Evolutionary conservation across 2,888 invertebrate genomes (phyloP).

Genomic region (Hipparchia semele): DNA sequence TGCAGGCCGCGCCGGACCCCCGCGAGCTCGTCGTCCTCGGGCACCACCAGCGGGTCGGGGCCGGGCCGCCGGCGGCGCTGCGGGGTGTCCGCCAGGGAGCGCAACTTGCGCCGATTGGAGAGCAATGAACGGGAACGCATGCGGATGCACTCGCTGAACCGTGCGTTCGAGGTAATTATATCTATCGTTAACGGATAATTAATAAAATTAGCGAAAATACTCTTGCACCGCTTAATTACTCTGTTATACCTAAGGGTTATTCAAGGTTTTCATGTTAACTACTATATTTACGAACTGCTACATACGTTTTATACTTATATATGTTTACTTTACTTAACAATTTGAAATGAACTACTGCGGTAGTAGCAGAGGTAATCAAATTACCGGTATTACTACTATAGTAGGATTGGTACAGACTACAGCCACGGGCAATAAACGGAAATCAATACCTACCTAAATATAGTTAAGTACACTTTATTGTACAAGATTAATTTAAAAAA

Average conservation of each 20-base stretch:
- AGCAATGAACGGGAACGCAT: conserved; percentile 96
- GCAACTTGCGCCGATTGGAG: conserved; percentile 93
- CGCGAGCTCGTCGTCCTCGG: conserved; percentile 58
- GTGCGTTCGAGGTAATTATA: conserved; percentile 90
- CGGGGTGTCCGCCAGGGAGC: conserved; percentile 91
- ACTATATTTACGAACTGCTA: neutral
- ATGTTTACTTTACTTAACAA: no score
- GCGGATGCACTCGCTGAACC: conserved; percentile 96
- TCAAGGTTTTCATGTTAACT: neutral
- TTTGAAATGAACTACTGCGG: no score
- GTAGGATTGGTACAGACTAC: no score
- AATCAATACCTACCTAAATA: no score
- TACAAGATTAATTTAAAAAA: no score
- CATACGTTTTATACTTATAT: no score
- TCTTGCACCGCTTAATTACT: conserved; percentile 13
- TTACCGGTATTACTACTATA: no score
- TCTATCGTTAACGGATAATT: conserved; percentile 7
- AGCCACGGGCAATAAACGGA: no score
- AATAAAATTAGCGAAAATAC: conserved; percentile 21
- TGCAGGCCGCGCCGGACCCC: conserved; percentile 61
- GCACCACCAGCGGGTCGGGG: conserved; percentile 55
- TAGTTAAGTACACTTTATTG: no score
- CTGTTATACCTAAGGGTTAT: neutral
- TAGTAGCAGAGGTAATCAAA: no score
- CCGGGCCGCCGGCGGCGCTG: conserved; percentile 86